Percentiles rank a stretch among this genome's conserved stretches.
Conservation (phyloP, 1,140 invertebrate genomes). For the Ceratina japonica region DNA sequence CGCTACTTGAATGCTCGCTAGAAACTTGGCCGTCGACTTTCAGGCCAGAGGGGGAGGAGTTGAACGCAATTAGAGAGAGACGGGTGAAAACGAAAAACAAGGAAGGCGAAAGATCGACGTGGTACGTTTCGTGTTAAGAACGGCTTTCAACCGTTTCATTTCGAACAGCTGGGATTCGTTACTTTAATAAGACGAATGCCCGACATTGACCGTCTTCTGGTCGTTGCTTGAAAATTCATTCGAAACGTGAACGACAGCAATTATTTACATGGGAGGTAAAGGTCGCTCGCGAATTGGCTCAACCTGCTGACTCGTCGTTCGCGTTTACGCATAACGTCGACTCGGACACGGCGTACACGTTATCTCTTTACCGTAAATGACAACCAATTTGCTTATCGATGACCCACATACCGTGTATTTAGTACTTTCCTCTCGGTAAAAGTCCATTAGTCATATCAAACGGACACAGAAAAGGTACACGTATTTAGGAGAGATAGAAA, state of each 20-base stretch:
- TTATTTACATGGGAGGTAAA: neutral
- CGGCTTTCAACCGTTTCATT: constrained; percentile 1
- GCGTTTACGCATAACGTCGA: neutral
- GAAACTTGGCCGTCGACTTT: neutral
- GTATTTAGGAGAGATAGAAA: no score
- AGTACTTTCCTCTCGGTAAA: neutral
- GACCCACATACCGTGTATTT: neutral
- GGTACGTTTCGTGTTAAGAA: constrained; percentile 16
- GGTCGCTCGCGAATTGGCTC: no score
- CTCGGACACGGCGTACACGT: neutral
- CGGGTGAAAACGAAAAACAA: neutral
- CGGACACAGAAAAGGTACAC: no score
- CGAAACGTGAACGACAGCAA: constrained; percentile 23
- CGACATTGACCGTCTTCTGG: no score
- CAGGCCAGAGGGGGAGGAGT: neutral
- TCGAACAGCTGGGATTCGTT: neutral
- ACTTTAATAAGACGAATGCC: neutral
- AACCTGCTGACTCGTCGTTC: neutral
- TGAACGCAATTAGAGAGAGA: constrained; percentile 9
- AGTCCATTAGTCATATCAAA: neutral
- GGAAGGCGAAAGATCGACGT: neutral
- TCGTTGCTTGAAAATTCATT: neutral
- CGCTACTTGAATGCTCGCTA: neutral
- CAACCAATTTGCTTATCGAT: neutral
- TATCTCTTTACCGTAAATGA: neutral